A percentile compares a stretch with the other conserved stretches of the same genome.
Conservation (phyloP, 2,113 vertebrate species). For the Todiramphus chloris region DNA sequence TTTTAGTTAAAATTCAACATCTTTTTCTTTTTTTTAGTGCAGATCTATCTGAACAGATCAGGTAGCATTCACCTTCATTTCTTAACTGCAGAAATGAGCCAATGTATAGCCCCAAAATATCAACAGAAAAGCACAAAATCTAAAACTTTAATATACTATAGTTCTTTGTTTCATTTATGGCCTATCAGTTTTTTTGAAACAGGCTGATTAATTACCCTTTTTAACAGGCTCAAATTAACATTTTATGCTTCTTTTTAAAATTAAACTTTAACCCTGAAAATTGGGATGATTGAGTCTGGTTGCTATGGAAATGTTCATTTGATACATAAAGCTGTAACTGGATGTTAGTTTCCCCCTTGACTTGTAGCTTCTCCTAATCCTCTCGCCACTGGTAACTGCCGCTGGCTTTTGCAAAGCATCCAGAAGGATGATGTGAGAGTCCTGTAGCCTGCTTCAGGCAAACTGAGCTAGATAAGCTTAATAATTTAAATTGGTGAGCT, state of each 20-base stretch:
- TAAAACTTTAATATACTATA: neutral
- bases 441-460: neutral
- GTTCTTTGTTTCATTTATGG: neutral
- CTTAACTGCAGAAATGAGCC: neutral
- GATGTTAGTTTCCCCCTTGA: neutral
- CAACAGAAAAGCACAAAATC: neutral
- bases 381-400: fast-evolving
- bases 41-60: neutral
- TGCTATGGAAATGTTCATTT: neutral
- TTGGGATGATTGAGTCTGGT: neutral
- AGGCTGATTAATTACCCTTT: neutral
- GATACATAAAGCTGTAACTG: neutral
- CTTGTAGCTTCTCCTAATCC: neutral
- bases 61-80: neutral
- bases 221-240: neutral
- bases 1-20: neutral
- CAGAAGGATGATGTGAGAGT: neutral
- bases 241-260: neutral
- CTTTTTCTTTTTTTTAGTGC: neutral
- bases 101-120: neutral
- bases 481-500: neutral
- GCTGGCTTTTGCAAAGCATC: neutral
- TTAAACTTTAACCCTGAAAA: neutral
- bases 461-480: neutral
- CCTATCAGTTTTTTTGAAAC: neutral